Percentiles rank a stretch among this genome's conserved stretches.
Evolutionary conservation across 2,113 vertebrate genomes (phyloP).

Genomic region (Stegostoma tigrinum): DNA sequence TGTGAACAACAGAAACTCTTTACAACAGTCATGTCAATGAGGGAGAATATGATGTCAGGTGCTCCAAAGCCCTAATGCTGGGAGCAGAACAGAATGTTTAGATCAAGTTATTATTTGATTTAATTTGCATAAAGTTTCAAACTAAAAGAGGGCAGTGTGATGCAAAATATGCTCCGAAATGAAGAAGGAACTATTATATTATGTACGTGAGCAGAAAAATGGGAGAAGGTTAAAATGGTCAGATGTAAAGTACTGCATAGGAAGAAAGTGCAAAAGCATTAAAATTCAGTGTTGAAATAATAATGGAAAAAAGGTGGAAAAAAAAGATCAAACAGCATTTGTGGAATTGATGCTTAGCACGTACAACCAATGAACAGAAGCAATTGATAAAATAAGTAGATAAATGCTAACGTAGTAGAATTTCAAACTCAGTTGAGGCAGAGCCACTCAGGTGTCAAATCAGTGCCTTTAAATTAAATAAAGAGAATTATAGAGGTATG

Average conservation of each 20-base stretch:
- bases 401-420: too few species aligned
- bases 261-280: not conserved
- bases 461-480: too few species aligned
- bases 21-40: not conserved
- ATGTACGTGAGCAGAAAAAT: not conserved
- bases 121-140: not conserved
- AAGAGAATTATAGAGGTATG: too few species aligned
- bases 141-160: not conserved
- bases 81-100: not conserved
- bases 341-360: not conserved
- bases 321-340: not conserved
- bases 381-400: not conserved
- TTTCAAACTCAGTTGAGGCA: too few species aligned
- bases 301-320: not conserved
- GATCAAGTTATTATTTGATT: not conserved
- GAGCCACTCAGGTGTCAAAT: too few species aligned
- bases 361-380: not conserved
- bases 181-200: not conserved
- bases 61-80: not conserved
- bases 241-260: not conserved
- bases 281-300: not conserved
- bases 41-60: not conserved
- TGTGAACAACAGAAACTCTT: not conserved
- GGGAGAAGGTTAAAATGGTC: not conserved
- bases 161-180: too few species aligned